These are phyloP conservation scores for Lagorchestes hirsutus DNA, from an alignment of 2,797 vertebrate species.

Conservation along the genomic window DNA sequence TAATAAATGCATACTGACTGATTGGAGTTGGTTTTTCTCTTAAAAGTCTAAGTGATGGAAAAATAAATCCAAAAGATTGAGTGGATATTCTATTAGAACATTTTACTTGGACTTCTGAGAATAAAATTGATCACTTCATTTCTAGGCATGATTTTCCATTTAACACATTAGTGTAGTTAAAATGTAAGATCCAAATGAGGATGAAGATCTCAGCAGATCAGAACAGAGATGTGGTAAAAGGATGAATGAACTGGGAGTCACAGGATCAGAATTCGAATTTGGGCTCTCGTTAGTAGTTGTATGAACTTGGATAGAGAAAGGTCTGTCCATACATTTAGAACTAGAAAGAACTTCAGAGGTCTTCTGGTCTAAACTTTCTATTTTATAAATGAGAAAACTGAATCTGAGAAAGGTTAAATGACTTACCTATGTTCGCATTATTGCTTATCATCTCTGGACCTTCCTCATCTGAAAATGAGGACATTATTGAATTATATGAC, in stretches of 20 bases:
- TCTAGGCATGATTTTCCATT: background rate
- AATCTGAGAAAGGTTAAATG: background rate
- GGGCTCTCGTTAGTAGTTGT: background rate
- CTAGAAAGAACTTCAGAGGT: background rate
- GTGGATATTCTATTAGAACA: background rate
- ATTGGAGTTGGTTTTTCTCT: background rate
- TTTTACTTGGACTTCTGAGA: background rate
- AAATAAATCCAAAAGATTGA: background rate
- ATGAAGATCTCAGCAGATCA: background rate
- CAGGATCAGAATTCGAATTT: background rate
- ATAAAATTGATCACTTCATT: background rate
- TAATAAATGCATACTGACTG: background rate
- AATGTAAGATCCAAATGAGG: background rate
- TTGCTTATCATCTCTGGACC: background rate
- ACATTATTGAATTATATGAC: background rate
- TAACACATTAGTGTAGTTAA: background rate
- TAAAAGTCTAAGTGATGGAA: background rate
- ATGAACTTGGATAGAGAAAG: background rate
- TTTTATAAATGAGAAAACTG: background rate
- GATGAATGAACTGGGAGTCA: background rate
- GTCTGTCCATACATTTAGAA: background rate
- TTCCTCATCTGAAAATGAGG: background rate
- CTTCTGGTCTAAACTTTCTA: background rate
- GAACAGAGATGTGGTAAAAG: background rate
- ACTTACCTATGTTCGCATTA: background rate